These are phyloP conservation scores for Nasonia longicornis DNA, from an alignment of 1,140 invertebrate species.

Conservation along the genomic window DNA sequence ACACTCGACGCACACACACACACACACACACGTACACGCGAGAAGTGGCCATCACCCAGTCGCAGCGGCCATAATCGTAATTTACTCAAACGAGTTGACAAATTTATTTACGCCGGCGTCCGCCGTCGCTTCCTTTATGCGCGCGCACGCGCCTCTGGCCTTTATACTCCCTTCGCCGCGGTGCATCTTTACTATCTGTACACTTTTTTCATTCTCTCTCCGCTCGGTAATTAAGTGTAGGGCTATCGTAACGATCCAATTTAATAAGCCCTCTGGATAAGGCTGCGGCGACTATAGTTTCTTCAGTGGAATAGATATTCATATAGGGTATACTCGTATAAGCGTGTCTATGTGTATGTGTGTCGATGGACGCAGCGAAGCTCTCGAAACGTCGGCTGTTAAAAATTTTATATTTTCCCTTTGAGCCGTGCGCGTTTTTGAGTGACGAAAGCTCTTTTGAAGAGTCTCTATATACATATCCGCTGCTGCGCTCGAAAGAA, in stretches of 20 bases:
- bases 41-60: conserved; percentile 30
- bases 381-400: too few relatives aligned
- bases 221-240: conserved; percentile 30
- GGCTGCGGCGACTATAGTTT: conserved; percentile 20
- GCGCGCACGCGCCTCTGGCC: not conserved
- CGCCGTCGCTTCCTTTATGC: conserved; percentile 35
- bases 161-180: not conserved
- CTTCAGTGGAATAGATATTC: not conserved
- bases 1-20: not conserved
- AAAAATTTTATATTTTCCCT: not conserved
- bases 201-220: not conserved
- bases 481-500: too few relatives aligned
- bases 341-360: too few relatives aligned
- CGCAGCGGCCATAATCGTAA: conserved; percentile 36
- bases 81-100: conserved; percentile 40
- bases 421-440: not conserved
- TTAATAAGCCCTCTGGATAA: conserved; percentile 37
- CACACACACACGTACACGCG: not conserved
- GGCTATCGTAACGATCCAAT: conserved; percentile 21
- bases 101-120: conserved; percentile 42
- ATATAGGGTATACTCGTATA: not conserved
- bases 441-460: not conserved
- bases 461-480: too few relatives aligned
- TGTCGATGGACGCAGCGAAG: not conserved
- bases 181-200: not conserved